Evolutionary conservation across 2,113 vertebrate species (phyloP).

Genomic region (Etheostoma cragini): DNA sequence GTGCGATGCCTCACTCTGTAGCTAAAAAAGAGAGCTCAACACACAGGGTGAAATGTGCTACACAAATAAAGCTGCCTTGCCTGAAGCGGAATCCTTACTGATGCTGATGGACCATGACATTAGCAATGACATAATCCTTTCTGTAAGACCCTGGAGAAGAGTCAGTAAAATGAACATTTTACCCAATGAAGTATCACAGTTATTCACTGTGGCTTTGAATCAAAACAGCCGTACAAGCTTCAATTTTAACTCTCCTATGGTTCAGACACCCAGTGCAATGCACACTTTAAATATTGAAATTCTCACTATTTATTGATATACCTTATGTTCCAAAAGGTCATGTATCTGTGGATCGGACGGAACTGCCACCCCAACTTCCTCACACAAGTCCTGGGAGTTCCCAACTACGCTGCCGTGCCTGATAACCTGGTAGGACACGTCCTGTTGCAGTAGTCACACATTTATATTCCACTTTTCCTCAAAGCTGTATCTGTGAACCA

Average conservation of each 20-base stretch:
- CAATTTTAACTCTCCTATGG: too few relatives aligned
- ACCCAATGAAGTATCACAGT: neutral
- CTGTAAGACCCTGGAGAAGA: neutral
- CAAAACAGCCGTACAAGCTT: neutral
- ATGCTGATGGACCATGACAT: neutral
- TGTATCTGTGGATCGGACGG: conserved; percentile 94
- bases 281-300: neutral
- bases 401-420: conserved; percentile 89
- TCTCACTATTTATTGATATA: neutral
- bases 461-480: too few relatives aligned
- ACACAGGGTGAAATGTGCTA: too few relatives aligned
- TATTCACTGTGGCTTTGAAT: neutral
- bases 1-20: too few relatives aligned
- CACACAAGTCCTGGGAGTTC: conserved; percentile 91
- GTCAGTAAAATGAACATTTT: neutral
- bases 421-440: conserved; percentile 87
- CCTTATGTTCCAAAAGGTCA: conserved; percentile 78
- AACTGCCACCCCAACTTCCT: conserved; percentile 91
- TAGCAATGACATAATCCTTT: neutral
- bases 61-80: too few relatives aligned
- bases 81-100: too few relatives aligned
- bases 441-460: neutral
- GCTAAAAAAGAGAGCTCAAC: too few relatives aligned
- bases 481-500: too few relatives aligned
- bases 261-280: too few relatives aligned